Percentiles rank a stretch among this genome's conserved stretches.
phyloP scores from a whole-genome alignment of 2,888 invertebrate species.

The Zaprionus bogoriensis region DNA sequence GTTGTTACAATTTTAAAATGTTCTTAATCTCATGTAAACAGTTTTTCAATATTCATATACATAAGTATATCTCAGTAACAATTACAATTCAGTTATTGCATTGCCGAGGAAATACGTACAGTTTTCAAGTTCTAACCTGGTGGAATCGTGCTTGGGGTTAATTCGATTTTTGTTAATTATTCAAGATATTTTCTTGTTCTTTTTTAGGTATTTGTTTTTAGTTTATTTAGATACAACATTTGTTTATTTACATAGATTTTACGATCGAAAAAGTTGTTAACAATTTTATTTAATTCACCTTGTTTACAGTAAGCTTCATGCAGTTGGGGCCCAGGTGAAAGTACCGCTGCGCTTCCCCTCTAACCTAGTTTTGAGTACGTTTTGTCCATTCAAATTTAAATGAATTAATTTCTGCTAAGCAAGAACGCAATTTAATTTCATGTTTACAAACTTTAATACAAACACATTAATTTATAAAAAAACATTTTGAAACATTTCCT shows the following conservation, averaged over 20 bases:
- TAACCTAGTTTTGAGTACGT: conserved; percentile 4
- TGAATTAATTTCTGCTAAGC: conserved; percentile 35
- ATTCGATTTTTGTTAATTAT: conserved; percentile 7
- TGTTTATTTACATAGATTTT: conserved; percentile 23
- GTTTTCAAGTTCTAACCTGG: conserved; percentile 15
- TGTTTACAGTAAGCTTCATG: conserved; percentile 15
- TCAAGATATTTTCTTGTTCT: conserved; percentile 3
- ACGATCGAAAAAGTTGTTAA: conserved; percentile 13
- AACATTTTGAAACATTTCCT: conserved; percentile 1
- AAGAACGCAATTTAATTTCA: conserved; percentile 32
- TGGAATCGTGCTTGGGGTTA: conserved; percentile 14
- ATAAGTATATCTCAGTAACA: conserved; percentile 4
- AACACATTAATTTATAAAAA: conserved; percentile 14
- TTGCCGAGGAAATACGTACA: conserved; percentile 30
- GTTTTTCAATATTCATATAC: conserved; percentile 5
- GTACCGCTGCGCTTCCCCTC: conserved; percentile 3
- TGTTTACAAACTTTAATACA: conserved; percentile 8
- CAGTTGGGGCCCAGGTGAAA: conserved; percentile 2
- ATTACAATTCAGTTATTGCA: conserved; percentile 32
- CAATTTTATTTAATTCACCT: conserved; percentile 24
- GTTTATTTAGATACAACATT: background rate
- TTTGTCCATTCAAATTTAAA: conserved; percentile 13
- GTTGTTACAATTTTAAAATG: conserved; percentile 56
- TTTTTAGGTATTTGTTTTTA: background rate
- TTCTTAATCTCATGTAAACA: conserved; percentile 43